Percentiles rank a stretch among this genome's conserved stretches.
Evolutionary conservation across 2,797 vertebrate genomes (phyloP).

Genomic region (Varecia variegata): DNA sequence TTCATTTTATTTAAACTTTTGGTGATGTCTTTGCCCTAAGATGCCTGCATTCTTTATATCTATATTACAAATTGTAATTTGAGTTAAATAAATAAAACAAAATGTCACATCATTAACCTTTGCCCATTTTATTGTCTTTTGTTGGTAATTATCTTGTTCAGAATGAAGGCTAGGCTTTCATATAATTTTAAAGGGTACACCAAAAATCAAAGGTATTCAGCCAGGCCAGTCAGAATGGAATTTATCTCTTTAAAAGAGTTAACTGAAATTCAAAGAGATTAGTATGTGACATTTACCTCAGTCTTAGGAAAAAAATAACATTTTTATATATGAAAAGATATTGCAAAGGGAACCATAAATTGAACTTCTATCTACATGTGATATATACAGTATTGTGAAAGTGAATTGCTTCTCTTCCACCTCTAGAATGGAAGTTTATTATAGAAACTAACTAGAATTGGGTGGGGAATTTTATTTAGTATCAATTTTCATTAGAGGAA

Average conservation of each 20-base stretch:
- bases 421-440: not conserved
- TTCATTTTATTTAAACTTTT: slow-evolving; percentile 1
- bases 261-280: slow-evolving; percentile 5
- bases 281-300: slow-evolving; percentile 4
- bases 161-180: not conserved
- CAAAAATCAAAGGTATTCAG: slow-evolving; percentile 26
- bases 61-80: not conserved
- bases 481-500: not conserved
- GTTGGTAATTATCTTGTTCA: not conserved
- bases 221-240: slow-evolving; percentile 6
- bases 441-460: not conserved
- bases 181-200: not conserved
- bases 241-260: slow-evolving; percentile 15
- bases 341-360: not conserved
- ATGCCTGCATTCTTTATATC: not conserved
- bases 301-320: not conserved
- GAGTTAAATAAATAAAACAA: not conserved
- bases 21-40: not conserved
- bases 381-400: not conserved
- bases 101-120: not conserved
- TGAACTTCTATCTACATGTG: not conserved
- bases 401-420: not conserved
- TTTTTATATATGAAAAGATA: not conserved
- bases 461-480: not conserved
- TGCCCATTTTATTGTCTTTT: not conserved